A percentile compares a stretch with the other conserved stretches of the same genome.
phyloP scores from a whole-genome alignment of 2,797 vertebrate genomes.

The Anolis apletophallus region DNA sequence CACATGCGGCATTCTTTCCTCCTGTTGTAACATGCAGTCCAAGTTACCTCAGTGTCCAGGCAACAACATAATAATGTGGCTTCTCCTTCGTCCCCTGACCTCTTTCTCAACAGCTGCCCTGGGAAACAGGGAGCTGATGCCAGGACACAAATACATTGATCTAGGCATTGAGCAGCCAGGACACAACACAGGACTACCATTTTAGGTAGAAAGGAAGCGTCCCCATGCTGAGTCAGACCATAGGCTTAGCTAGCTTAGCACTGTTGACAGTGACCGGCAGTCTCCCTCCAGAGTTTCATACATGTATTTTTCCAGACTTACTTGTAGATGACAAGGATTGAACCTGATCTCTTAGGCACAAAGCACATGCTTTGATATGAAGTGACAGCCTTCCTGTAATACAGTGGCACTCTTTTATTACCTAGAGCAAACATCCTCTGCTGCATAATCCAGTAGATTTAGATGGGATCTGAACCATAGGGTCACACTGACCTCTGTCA shows the following conservation, averaged over 20 bases:
- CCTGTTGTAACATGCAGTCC: not conserved
- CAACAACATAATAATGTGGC: not conserved
- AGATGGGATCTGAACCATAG: not conserved
- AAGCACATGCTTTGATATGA: not conserved
- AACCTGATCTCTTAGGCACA: not conserved
- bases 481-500: not conserved
- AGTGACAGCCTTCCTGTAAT: too few species aligned
- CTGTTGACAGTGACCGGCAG: too few species aligned
- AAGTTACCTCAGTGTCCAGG: not conserved
- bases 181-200: not conserved
- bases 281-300: too few species aligned
- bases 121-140: not conserved
- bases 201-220: not conserved
- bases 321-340: not conserved
- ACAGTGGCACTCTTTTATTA: not conserved
- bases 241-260: too few species aligned
- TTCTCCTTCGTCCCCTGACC: not conserved
- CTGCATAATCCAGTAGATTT: not conserved
- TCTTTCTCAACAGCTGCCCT: not conserved
- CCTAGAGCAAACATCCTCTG: too few species aligned
- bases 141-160: not conserved
- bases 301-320: not conserved
- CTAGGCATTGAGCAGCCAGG: not conserved
- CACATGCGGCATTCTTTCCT: not conserved
- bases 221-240: too few species aligned